phyloP scores from a whole-genome alignment of 2,113 vertebrate species.

The Brachionichthys hirsutus region DNA sequence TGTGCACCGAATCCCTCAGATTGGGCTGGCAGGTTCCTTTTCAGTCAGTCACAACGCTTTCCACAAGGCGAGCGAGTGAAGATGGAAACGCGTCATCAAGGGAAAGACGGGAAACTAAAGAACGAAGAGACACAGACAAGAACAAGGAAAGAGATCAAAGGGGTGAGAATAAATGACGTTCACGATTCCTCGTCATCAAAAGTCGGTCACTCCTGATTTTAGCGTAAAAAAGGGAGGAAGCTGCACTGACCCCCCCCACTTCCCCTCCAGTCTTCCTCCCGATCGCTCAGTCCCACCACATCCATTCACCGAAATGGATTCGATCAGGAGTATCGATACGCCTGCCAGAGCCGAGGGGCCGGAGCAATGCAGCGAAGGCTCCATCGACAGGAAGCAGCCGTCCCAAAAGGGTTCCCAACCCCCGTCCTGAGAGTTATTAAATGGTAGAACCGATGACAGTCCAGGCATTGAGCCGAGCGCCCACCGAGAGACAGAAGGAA shows the following conservation, averaged over 20 bases:
- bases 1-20: conserved; percentile 36
- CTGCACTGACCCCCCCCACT: no score
- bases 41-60: conserved; percentile 14
- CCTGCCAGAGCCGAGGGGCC: conserved; percentile 24
- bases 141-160: no score
- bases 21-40: conserved; percentile 27
- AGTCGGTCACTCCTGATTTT: conserved; percentile 22
- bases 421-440: conserved; percentile 23
- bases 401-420: conserved; percentile 30
- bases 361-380: conserved; percentile 39
- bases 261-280: conserved; percentile 27
- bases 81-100: conserved; percentile 15
- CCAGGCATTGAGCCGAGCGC: conserved; percentile 41
- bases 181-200: conserved; percentile 27
- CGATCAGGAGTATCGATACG: conserved; percentile 46
- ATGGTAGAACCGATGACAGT: conserved; percentile 50
- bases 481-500: conserved; percentile 41
- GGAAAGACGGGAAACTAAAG: conserved; percentile 1
- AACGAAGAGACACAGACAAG: conserved; percentile 11
- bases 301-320: conserved; percentile 44
- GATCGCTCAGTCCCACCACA: conserved; percentile 39
- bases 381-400: conserved; percentile 39
- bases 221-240: no score
- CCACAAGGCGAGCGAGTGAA: conserved; percentile 12
- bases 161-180: conserved; percentile 21